Base-by-base conservation (phyloP, 2,797 vertebrate genomes). In the Parambassis ranga region DNA sequence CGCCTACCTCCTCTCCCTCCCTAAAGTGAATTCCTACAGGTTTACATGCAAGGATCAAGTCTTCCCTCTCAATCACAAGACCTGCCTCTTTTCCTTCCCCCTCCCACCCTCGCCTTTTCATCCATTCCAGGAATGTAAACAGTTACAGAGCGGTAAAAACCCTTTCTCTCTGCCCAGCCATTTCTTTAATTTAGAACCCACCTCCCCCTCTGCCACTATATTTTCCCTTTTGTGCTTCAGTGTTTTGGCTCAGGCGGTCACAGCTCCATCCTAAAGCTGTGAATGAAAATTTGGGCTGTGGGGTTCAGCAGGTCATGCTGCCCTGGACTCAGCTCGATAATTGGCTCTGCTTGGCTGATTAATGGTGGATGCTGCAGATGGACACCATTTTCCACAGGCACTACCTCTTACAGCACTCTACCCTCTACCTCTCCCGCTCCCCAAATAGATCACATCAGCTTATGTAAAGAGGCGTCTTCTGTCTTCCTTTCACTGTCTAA, bases 341-440 rank as follows among this genome's bases (percentile, higher is more conserved):
- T 90, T 91, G 88, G 80, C 86, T 90, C 70, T 81, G 82, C 85
- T 88, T 86, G 84, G 83, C 78, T 91, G 89, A 91, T 90, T 91
- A 91, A 91, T 88, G 81, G 79, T 64, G 83, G 81, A 88, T 83
- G 79, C 77, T 89, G 86, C 83, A 81, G 87, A 89, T 80, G 77
- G 87, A 89, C 76, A 81, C 76, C 83, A 88, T 90, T 90, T 87
- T 85, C 75, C 72, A 80, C 74, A 86, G 75, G 75, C 60, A 78
- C 59, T 59, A 59, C 60, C 65, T 83, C 83, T 84, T 35, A 9
- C 23, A 19, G 64, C 64, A 64, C 31, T 71, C 73, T 59, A 68
- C 74, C 74, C 31, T 71, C 73, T 59, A 68, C 74, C 74, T 43
- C 78, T 75, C 61, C 58, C 71, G 42, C 43, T 67, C 28, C 64